Evolutionary conservation across 2,797 vertebrate genomes (phyloP), one percentile per base, ranked within the genome.

Genomic region (Heterohyrax brucei): DNA sequence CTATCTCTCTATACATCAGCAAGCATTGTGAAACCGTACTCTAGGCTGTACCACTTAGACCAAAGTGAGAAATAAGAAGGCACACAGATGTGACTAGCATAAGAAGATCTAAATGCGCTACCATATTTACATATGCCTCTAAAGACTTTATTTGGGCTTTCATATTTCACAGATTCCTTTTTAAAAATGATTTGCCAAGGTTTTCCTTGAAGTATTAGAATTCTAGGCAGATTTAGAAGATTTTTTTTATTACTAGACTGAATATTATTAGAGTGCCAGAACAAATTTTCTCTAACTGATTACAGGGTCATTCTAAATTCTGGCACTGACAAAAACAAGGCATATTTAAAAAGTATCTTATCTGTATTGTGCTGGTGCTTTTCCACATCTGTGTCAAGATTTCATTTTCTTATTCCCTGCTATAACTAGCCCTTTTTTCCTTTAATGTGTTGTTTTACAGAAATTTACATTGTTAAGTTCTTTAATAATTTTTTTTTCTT

Each of bases 211-310:
- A 86, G 68, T 44, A 64, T 50, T 56, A 80, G 85, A 87, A 77
- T 80, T 93, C 61, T 78, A 44, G 30, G 13, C 18, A 77, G 68
- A 16, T 83, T 68, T 30, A 70, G 84, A 94, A 92, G 44, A 62
- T 73, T 53, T 39, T 33, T 93, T 81, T 89, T 78, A 33, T 77
- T 85, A 85, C 62, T 33, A 66, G 78, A 78, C 66, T 48, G n/a
- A 72, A 72, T 72, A 73, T 78, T 85, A 82, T 62, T n/a, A 62
- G 73, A 78, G 75, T 48, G 33, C 3, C 16, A 39, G 21, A 22
- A 64, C n/a, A 21, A 21, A 18, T 82, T 91, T 68, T 44, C 46
- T 28, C 9, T 81, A 59, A 81, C 4, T 48, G 56, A 77, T 33
- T 26, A 73, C 75, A 85, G 21, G 44, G 85, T 87, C 22, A 10